A percentile compares a stretch with the other conserved stretches of the same genome.
Evolutionary conservation across 37 sponge, comb jelly and placozoan genomes (phyloP).

Genomic region (Cliona cf. orientalis): DNA sequence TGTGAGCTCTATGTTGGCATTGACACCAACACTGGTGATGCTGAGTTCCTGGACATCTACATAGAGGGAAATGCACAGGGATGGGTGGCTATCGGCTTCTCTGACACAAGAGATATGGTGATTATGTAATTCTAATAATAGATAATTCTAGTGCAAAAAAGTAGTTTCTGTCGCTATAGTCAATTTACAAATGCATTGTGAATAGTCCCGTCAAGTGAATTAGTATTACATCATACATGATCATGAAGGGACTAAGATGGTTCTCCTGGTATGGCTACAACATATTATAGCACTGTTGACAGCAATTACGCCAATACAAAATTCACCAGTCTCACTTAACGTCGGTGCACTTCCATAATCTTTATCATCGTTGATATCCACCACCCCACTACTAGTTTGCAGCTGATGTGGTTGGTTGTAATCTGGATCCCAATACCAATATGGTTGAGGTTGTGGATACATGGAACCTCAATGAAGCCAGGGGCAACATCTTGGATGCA

Average conservation of each 20-base stretch:
- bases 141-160: too few relatives aligned
- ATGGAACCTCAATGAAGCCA: slow-evolving; percentile 1
- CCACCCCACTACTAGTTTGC: not conserved
- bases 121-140: too few relatives aligned
- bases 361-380: not conserved
- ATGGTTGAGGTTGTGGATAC: not conserved
- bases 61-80: slow-evolving; percentile 15
- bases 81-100: slow-evolving; percentile 77
- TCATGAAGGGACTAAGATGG: too few relatives aligned
- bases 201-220: too few relatives aligned
- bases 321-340: not conserved
- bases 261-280: not conserved
- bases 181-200: too few relatives aligned
- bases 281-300: not conserved
- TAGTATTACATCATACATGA: too few relatives aligned
- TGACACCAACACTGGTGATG: slow-evolving; percentile 10
- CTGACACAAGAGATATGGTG: slow-evolving; percentile 27
- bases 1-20: slow-evolving; percentile 35
- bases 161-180: too few relatives aligned
- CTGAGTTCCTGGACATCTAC: slow-evolving; percentile 37
- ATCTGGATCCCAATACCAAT: not conserved
- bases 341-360: too few relatives aligned
- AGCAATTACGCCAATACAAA: not conserved
- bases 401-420: slow-evolving; percentile 9
- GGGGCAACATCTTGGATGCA: not conserved